Conservation (phyloP, 2,888 invertebrate genomes). For the Lasioglossum villosulum region DNA sequence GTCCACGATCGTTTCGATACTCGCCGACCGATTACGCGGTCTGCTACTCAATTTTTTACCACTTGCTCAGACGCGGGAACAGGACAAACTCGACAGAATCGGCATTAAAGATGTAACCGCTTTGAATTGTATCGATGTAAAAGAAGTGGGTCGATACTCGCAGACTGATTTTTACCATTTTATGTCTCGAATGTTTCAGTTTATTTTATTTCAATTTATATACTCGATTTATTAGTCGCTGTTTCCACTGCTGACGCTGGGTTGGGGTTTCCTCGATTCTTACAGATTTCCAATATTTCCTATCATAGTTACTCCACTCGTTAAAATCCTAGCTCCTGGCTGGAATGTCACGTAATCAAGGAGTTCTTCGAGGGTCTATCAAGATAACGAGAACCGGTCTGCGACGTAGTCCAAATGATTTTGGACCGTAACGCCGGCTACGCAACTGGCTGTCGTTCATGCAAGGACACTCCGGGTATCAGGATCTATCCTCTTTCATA, state of each 20-base stretch:
- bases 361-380: conserved; percentile 52
- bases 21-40: background rate
- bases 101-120: background rate
- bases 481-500: conserved; percentile 16
- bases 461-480: conserved; percentile 51
- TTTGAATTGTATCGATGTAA: too few species aligned
- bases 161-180: too few species aligned
- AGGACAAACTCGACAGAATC: background rate
- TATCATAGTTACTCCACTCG: background rate
- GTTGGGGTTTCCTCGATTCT: background rate
- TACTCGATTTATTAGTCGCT: background rate
- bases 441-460: conserved; percentile 47
- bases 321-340: conserved; percentile 50
- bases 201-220: too few species aligned
- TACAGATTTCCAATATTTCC: background rate
- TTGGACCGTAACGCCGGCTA: conserved; percentile 47
- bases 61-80: accelerated
- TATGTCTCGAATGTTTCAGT: too few species aligned
- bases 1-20: background rate
- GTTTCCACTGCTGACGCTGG: background rate
- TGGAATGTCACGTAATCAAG: conserved; percentile 55
- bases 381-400: conserved; percentile 68
- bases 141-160: too few species aligned
- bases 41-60: background rate
- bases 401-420: conserved; percentile 55